Evolutionary conservation across 2,113 vertebrate species (phyloP).

Genomic region (Seriola aureovittata): DNA sequence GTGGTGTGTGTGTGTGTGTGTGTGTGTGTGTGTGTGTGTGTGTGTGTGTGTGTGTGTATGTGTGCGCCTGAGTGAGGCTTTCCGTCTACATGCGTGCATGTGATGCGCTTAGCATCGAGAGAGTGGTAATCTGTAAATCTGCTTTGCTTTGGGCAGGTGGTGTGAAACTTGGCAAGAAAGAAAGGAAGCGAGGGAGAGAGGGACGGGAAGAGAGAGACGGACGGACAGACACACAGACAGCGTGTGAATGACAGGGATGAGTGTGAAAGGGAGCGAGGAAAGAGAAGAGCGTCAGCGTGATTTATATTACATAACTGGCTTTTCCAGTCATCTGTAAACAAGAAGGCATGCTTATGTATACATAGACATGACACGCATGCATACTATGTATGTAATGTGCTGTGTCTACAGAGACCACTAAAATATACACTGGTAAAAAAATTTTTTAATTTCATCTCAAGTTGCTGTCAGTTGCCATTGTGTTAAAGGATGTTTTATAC

Average conservation of each 20-base stretch:
- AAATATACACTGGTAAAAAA: not conserved
- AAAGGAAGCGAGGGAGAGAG: conserved; percentile 33
- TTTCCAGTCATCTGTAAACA: conserved; percentile 66
- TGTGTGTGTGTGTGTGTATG: conserved; percentile 15
- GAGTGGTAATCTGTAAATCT: conserved; percentile 85
- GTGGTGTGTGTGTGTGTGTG: conserved; percentile 22
- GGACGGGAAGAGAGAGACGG: conserved; percentile 22
- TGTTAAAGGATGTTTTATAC: not conserved
- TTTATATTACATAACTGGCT: conserved; percentile 75
- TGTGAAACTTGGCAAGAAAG: conserved; percentile 79
- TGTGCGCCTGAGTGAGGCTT: conserved; percentile 23
- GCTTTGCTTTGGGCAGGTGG: conserved; percentile 80
- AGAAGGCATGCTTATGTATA: conserved; percentile 46
- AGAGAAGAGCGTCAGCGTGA: conserved; percentile 44
- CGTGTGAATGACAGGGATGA: conserved; percentile 61
- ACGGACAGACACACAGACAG: conserved; percentile 16
- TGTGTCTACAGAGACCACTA: conserved; percentile 19
- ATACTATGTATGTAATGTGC: not conserved
- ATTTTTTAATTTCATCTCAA: not conserved
- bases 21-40: conserved; percentile 14
- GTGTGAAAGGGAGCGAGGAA: conserved; percentile 59
- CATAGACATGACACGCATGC: conserved; percentile 25
- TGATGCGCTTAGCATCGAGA: conserved; percentile 75
- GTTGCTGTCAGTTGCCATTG: not conserved
- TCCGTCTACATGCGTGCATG: conserved; percentile 61